Percentiles rank a stretch among this genome's conserved stretches.
Evolutionary conservation across 1,140 invertebrate species (phyloP).

Genomic region (Physella acuta): DNA sequence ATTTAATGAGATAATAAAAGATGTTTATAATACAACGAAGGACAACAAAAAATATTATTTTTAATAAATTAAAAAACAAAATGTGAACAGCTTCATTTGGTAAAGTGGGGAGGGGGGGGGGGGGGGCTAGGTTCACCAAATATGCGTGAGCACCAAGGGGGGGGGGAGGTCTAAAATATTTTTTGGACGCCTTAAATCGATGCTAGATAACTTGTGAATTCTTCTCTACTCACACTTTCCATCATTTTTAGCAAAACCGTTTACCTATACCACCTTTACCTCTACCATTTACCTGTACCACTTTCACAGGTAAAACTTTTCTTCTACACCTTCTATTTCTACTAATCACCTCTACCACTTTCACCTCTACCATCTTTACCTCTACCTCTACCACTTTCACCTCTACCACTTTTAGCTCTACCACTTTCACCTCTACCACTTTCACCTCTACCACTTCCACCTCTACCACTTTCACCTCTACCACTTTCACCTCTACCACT

Average conservation of each 20-base stretch:
- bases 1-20: too few relatives aligned
- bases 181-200: too few relatives aligned
- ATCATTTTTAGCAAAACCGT: neutral
- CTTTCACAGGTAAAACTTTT: neutral
- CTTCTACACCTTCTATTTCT: neutral
- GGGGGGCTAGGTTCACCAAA: too few relatives aligned
- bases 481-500: neutral
- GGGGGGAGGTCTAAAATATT: too few relatives aligned
- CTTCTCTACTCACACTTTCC: neutral
- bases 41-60: too few relatives aligned
- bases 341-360: neutral
- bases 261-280: too few relatives aligned
- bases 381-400: conserved; percentile 1
- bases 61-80: too few relatives aligned
- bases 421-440: neutral
- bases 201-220: too few relatives aligned
- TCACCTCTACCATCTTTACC: neutral
- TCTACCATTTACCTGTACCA: neutral
- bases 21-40: too few relatives aligned
- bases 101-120: too few relatives aligned
- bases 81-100: too few relatives aligned
- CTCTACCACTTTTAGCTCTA: neutral
- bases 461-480: neutral
- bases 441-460: neutral
- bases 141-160: too few relatives aligned